Evolutionary conservation across 1,140 invertebrate species (phyloP), one percentile per base, ranked within the genome.

Genomic region (Penaeus vannamei): DNA sequence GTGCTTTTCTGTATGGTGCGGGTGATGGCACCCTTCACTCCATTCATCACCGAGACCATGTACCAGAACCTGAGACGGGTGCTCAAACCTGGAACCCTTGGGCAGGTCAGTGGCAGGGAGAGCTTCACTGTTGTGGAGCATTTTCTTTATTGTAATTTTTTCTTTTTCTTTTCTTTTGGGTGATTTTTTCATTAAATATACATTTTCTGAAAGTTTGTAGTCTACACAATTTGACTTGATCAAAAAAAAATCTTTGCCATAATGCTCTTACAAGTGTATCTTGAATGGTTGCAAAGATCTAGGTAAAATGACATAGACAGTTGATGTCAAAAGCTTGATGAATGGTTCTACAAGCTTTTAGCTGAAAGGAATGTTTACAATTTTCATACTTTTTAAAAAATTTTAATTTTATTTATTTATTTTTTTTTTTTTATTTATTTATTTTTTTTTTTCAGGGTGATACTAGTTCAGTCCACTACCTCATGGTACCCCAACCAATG

Each of bases 21-120:
- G 91, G 95, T 99, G 66, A 99, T 99, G 96, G 97, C 99, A 12
- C 98, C 99, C 0, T 99, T 99, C 93, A 99, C 98, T 8, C 99
- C 99, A 2, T 99, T 99, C 93, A 94, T 99, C 26, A 97, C 98
- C 26, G 99, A 99, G 93, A 95, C 96, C 46, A 98, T 99, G 95
- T 99, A 98, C 93, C 97, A 98, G 93, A 96, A 89, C 72, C 83
- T 91, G 17, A 86, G 62, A 20, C 79, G 84, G 42, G 91, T 90
- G 10, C 89, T 91, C 42, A 82, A 90, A 29, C 87, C 88, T n/a
- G 91, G 87, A 5, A 76, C 85, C 36, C 85, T 88, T 62, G 89
- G 89, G 17, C 62, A 90, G 86, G 91, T 89, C 32, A 85, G 86
- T 85, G 29, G 26, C n/a, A 61, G 23, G 76, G 46, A 86, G 29